Evolutionary conservation across 2,888 invertebrate species (phyloP).

Genomic region (Agonum fuliginosum): DNA sequence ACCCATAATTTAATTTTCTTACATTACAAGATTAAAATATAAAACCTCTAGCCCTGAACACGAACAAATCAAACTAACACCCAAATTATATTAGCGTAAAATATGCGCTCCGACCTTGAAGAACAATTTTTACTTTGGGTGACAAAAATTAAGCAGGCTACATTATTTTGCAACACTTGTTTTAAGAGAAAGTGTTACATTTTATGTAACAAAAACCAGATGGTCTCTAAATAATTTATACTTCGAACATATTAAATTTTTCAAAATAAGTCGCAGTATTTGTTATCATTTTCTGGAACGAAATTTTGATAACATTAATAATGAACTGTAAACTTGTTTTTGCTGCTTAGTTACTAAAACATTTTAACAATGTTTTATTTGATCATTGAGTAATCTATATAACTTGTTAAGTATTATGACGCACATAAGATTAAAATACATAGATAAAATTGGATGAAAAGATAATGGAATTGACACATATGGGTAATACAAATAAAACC

Average conservation of each 20-base stretch:
- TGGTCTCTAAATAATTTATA: neutral
- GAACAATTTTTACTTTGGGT: neutral
- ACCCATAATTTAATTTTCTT: slow-evolving; percentile 31
- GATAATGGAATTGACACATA: neutral
- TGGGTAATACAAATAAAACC: neutral
- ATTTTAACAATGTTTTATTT: neutral
- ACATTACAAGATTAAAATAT: slow-evolving; percentile 20
- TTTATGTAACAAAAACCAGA: slow-evolving; percentile 21
- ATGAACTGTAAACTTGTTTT: neutral
- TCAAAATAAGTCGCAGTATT: neutral
- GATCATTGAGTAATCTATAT: neutral
- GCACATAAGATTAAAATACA: slow-evolving; percentile 47
- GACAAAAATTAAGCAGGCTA: neutral
- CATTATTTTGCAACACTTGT: neutral
- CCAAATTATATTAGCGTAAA: neutral
- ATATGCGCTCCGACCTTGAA: slow-evolving; percentile 12
- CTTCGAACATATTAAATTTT: no score
- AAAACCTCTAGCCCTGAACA: neutral
- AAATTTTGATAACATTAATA: neutral
- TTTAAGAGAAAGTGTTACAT: slow-evolving; percentile 6
- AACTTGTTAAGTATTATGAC: slow-evolving; percentile 2
- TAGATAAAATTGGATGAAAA: neutral
- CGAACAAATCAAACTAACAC: neutral
- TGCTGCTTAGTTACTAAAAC: neutral
- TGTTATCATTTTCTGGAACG: neutral